A percentile compares a stretch with the other conserved stretches of the same genome.
Conservation (phyloP, 2,797 vertebrate species). For the Semaprochilodus insignis region DNA sequence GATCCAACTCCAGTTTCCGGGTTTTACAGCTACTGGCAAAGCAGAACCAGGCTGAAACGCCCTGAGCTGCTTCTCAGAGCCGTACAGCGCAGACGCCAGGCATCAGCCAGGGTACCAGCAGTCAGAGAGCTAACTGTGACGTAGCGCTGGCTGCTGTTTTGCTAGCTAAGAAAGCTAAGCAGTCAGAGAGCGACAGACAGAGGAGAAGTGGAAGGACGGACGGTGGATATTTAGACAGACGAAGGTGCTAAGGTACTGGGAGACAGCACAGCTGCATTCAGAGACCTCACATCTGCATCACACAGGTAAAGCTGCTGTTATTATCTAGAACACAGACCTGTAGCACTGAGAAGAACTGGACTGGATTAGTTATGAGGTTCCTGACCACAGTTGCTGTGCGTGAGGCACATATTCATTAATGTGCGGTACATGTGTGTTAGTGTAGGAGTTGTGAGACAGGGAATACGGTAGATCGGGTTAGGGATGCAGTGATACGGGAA, state of each 20-base stretch:
- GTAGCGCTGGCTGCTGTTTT: neutral
- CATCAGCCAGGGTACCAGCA: neutral
- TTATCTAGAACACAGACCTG: no score
- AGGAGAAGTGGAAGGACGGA: neutral
- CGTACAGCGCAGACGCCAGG: neutral
- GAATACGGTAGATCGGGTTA: no score
- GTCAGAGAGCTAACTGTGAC: neutral
- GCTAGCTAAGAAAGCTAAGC: neutral
- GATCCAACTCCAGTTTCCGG: constrained; percentile 38
- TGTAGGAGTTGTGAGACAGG: no score
- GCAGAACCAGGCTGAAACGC: constrained; percentile 11
- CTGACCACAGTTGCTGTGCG: no score
- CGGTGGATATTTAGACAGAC: neutral
- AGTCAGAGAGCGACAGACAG: neutral
- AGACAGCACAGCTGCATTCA: neutral
- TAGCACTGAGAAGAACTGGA: no score
- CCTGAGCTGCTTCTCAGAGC: constrained; percentile 27
- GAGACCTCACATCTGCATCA: neutral
- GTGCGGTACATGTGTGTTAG: no score
- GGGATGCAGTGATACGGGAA: no score
- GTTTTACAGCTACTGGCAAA: constrained; percentile 21
- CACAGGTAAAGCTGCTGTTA: neutral
- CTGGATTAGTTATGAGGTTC: no score
- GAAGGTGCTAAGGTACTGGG: constrained; percentile 6
- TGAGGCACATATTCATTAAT: no score